Conservation (phyloP, 2,113 vertebrate species). For the Scophthalmus maximus region DNA sequence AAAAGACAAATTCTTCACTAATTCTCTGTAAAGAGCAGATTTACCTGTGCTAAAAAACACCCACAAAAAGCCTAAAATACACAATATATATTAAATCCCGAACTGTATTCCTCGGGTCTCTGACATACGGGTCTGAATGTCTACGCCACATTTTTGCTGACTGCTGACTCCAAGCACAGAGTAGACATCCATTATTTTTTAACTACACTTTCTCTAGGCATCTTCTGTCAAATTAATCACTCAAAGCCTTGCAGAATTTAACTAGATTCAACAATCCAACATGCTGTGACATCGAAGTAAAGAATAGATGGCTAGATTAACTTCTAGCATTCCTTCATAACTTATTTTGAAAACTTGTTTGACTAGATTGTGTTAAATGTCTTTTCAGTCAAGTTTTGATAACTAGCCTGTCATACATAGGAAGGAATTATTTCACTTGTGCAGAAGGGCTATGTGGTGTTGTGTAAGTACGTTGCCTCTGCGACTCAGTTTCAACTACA, state of each 20-base stretch:
- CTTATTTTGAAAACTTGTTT: neutral
- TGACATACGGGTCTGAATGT: too few species aligned
- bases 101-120: too few species aligned
- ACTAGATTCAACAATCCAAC: neutral
- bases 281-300: neutral
- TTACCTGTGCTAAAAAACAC: too few species aligned
- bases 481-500: neutral
- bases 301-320: neutral
- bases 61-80: too few species aligned
- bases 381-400: neutral
- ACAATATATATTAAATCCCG: too few species aligned
- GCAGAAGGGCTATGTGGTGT: neutral
- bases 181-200: neutral
- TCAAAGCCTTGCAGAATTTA: neutral
- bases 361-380: neutral
- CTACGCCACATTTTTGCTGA: too few species aligned
- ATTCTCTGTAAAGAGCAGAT: too few species aligned
- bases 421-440: too few species aligned
- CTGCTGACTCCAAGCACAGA: too few species aligned
- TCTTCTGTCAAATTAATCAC: neutral
- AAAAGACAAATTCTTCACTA: too few species aligned
- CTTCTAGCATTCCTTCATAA: neutral
- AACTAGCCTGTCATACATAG: too few species aligned
- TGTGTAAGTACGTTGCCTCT: neutral
- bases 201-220: neutral